Percentiles rank a stretch among this genome's conserved stretches.
Evolutionary conservation across 2,113 vertebrate genomes (phyloP).

Genomic region (Erythrocebus patas): DNA sequence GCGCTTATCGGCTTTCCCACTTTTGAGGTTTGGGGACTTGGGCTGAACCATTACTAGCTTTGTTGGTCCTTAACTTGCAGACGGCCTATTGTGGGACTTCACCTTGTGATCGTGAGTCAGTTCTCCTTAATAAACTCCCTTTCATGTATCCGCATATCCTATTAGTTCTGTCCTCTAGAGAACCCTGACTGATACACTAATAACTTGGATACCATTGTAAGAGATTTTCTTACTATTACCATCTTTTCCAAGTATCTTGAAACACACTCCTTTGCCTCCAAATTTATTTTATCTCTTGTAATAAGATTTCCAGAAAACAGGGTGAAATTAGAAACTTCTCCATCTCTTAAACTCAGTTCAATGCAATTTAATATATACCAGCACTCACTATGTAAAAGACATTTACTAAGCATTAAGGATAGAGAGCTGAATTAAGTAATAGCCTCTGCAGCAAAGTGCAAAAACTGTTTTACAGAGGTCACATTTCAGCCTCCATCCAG

Average conservation of each 20-base stretch:
- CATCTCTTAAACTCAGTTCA: background rate
- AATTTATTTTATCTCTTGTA: conserved; percentile 5
- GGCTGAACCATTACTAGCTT: too few species aligned
- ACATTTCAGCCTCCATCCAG: background rate
- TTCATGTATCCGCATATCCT: too few species aligned
- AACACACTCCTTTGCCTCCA: background rate
- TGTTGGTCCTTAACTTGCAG: too few species aligned
- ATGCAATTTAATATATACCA: background rate
- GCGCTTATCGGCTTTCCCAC: too few species aligned
- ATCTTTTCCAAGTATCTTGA: background rate
- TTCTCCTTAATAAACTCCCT: too few species aligned
- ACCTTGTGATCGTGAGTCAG: too few species aligned
- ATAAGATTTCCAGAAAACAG: background rate
- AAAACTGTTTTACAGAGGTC: background rate
- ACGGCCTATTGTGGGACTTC: too few species aligned
- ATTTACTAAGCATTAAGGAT: background rate
- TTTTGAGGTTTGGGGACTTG: too few species aligned
- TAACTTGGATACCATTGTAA: background rate
- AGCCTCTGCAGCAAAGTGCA: background rate
- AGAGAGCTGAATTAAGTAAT: background rate
- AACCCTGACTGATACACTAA: background rate
- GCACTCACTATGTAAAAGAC: conserved; percentile 2
- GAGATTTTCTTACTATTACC: background rate
- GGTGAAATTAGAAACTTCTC: conserved; percentile 32
- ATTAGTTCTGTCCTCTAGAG: too few species aligned